phyloP scores from a whole-genome alignment of 1,140 invertebrate species.

The Ditylenchus dipsaci region DNA sequence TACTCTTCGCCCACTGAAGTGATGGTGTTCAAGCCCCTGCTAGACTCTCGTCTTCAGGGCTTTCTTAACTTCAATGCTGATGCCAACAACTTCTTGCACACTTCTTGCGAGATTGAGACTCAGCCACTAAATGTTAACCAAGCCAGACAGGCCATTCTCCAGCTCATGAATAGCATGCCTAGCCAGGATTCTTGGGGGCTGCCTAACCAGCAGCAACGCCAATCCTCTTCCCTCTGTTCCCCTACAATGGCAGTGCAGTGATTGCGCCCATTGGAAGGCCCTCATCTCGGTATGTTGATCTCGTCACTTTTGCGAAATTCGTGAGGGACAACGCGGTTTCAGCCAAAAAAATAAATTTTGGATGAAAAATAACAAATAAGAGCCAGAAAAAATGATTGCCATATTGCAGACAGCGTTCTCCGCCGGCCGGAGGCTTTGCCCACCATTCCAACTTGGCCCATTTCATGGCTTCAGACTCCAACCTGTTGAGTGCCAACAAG shows the following conservation, averaged over 20 bases:
- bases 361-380: too few species aligned
- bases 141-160: conserved; percentile 15
- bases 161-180: conserved; percentile 34
- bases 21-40: conserved; percentile 83
- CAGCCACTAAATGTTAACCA: conserved; percentile 21
- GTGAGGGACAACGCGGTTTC: too few species aligned
- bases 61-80: conserved; percentile 80
- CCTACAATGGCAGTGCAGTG: conserved; percentile 29
- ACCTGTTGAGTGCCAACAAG: neutral
- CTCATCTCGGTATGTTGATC: conserved; percentile 7
- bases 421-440: neutral
- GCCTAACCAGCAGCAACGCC: conserved; percentile 6
- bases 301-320: too few species aligned
- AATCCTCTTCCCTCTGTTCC: conserved; percentile 20
- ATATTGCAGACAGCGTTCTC: neutral
- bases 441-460: neutral
- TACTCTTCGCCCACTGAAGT: conserved; percentile 81
- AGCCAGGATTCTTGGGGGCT: conserved; percentile 15
- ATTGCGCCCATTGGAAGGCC: conserved; percentile 43
- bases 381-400: too few species aligned
- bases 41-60: conserved; percentile 81
- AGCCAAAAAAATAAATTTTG: too few species aligned
- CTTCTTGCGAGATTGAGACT: conserved; percentile 41
- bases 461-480: neutral
- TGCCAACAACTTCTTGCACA: conserved; percentile 61